These are phyloP conservation scores for Rhysida immarginata DNA, from an alignment of 1,140 invertebrate species.

Conservation along the genomic window DNA sequence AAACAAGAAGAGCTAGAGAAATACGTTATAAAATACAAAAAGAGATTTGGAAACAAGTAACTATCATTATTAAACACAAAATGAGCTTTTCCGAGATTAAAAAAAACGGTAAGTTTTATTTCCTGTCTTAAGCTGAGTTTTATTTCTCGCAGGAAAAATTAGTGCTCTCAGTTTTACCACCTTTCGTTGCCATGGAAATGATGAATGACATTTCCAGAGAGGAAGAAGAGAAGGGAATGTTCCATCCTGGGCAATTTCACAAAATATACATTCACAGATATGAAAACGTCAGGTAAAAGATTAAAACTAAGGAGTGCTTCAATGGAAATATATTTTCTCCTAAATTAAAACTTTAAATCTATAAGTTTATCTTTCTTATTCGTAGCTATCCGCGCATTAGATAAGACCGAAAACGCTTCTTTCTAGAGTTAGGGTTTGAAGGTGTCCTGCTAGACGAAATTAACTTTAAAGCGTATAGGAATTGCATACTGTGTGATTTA, in stretches of 20 bases:
- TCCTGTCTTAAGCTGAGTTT: too few relatives aligned
- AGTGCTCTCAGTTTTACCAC: slow-evolving; percentile 64
- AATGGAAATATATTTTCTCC: too few relatives aligned
- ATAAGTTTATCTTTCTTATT: too few relatives aligned
- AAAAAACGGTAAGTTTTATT: not conserved
- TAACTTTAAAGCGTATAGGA: too few relatives aligned
- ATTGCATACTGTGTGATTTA: too few relatives aligned
- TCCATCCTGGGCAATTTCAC: slow-evolving; percentile 77
- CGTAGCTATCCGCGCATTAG: too few relatives aligned
- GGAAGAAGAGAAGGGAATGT: slow-evolving; percentile 40
- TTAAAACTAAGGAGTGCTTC: too few relatives aligned
- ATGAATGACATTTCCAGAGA: slow-evolving; percentile 67
- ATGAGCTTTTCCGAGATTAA: slow-evolving; percentile 13
- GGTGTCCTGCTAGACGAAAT: too few relatives aligned
- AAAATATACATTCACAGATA: slow-evolving; percentile 95
- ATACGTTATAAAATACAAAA: slow-evolving; percentile 80
- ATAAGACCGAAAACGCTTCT: too few relatives aligned
- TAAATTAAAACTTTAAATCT: too few relatives aligned
- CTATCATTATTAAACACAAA: slow-evolving; percentile 23
- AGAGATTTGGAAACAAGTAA: slow-evolving; percentile 91
- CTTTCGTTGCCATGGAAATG: slow-evolving; percentile 90
- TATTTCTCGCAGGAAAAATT: slow-evolving; percentile 26
- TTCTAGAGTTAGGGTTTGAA: too few relatives aligned
- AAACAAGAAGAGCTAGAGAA: slow-evolving; percentile 87
- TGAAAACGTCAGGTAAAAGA: slow-evolving; percentile 63